Conservation (phyloP, 2,113 vertebrate species). For the Numida meleagris region DNA sequence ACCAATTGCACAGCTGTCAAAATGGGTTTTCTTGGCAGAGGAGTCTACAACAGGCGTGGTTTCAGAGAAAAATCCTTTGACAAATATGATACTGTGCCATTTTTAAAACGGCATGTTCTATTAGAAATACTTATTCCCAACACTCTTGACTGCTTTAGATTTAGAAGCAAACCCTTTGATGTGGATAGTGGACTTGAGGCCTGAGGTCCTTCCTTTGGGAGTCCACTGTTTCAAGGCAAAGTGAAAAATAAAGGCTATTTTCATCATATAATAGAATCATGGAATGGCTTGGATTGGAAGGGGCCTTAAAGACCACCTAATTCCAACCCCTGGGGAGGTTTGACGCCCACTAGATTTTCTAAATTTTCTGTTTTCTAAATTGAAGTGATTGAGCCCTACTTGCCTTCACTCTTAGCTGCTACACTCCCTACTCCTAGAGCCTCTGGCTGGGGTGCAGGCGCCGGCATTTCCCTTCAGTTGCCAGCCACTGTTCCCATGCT, state of each 20-base stretch:
- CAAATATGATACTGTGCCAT: accelerated
- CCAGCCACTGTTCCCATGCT: background rate
- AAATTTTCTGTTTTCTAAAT: background rate
- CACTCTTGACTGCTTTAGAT: background rate
- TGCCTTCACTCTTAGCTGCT: background rate
- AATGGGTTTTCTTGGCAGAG: constrained; percentile 6
- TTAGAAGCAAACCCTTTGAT: background rate
- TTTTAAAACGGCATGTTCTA: background rate
- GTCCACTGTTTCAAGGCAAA: background rate
- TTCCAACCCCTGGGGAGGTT: background rate
- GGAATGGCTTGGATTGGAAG: background rate
- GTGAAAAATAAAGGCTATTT: background rate
- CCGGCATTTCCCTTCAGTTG: background rate
- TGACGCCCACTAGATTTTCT: background rate
- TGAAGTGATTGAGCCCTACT: background rate
- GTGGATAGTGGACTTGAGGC: background rate
- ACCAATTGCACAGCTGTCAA: background rate
- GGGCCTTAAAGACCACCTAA: background rate
- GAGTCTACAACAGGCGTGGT: background rate
- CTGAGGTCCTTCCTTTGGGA: background rate
- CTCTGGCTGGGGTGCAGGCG: background rate
- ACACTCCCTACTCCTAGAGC: background rate
- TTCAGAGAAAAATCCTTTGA: background rate
- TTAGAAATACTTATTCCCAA: background rate
- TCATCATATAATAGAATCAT: background rate